Base-by-base conservation (phyloP, 2,113 vertebrate genomes). In the Myrmecophaga tridactyla region DNA sequence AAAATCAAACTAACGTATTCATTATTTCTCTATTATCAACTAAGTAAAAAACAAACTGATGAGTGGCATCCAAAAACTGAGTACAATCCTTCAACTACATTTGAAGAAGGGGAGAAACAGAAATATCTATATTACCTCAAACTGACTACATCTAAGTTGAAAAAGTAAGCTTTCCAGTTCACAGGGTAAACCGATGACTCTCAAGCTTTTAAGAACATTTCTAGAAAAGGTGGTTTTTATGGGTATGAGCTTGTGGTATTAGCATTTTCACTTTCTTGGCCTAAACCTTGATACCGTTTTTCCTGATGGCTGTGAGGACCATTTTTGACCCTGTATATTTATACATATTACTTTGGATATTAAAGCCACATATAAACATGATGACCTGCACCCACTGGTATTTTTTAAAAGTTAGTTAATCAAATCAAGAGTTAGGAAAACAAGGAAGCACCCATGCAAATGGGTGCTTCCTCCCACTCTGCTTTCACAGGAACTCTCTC, bases 11-110 rank as follows among this genome's bases (percentile, higher is more conserved):
- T 69, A 76, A 75, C 48, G 70, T 46, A 62, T 43, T 92, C 69
- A 76, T 87, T 72, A 72, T 20, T 72, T 41, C 46, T 83, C 53
- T 17, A 90, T 65, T 63, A 92, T 41, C 90, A 95, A 90, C 72
- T 43, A 58, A n/a, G 6, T 39, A 18, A 70, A 65, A 27, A 83
- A 46, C 43, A 84, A 63, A 73, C 1, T 25, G 31, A 83, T 63
- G 21, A 77, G 76, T 86, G 36, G 34, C 2, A 46, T 23, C 17
- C 34, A 20, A 67, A 60, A 7, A 86, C 13, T 9, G 31, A 39
- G 27, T n/a, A 75, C n/a, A 67, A 43, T n/a, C 21, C 77, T 51
- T 63, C 63, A 4, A 13, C 29, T 25, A 53, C 25, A 29, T 62
- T 51, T 29, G 25, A 20, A 41, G 23, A 21, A 76, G 39, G 31